A percentile compares a stretch with the other conserved stretches of the same genome.
Conservation (phyloP, 2,113 vertebrate genomes). For the human (Homo sapiens) region DNA sequence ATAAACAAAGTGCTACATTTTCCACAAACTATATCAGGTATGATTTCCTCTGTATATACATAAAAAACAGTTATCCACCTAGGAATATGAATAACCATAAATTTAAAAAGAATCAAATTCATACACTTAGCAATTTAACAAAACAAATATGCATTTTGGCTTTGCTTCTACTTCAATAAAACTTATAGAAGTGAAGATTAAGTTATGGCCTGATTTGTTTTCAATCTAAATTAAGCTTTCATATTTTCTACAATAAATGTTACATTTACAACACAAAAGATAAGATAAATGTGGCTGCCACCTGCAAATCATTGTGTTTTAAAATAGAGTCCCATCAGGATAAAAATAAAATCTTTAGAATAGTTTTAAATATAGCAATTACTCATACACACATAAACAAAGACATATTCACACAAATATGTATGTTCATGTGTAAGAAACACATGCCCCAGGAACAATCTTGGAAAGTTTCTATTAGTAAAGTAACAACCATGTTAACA, state of each 20-base stretch:
- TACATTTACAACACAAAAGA: neutral
- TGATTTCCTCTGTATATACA: neutral
- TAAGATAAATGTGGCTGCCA: neutral
- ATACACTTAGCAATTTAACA: constrained; percentile 21
- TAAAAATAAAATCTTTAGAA: neutral
- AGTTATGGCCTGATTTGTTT: neutral
- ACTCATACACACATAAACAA: neutral
- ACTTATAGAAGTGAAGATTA: neutral
- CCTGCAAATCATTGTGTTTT: neutral
- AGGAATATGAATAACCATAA: neutral
- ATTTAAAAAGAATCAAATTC: neutral
- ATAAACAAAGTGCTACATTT: neutral
- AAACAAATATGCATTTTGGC: neutral
- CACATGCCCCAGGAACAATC: neutral
- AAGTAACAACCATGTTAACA: neutral
- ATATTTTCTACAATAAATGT: neutral
- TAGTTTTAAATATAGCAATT: neutral
- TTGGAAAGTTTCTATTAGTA: neutral
- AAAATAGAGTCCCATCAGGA: neutral
- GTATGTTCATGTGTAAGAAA: neutral
- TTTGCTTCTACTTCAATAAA: neutral
- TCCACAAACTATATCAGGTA: neutral
- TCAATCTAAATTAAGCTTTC: constrained; percentile 1
- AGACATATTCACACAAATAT: neutral
- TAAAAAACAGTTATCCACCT: neutral